Conservation (phyloP, 2,888 invertebrate genomes). For the Cephus nigrinus region DNA sequence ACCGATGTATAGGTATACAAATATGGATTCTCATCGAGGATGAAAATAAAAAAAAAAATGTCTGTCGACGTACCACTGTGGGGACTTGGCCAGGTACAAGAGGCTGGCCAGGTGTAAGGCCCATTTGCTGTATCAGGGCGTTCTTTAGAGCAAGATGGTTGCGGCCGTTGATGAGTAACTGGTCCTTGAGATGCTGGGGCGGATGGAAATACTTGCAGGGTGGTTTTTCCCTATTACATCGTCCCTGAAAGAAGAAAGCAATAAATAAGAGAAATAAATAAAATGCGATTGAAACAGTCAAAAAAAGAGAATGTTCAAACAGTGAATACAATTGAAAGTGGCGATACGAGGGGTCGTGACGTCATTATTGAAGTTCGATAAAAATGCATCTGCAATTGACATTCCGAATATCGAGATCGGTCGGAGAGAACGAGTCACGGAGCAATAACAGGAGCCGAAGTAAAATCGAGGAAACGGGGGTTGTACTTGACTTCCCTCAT, state of each 20-base stretch:
- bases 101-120: conserved; percentile 89
- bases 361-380: no score
- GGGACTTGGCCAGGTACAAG: conserved; percentile 94
- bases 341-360: no score
- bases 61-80: conserved; percentile 81
- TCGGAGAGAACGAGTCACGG: no score
- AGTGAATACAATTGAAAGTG: no score
- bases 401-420: no score
- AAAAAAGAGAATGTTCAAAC: no score
- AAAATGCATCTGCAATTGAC: no score
- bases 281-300: not conserved
- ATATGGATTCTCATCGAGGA: not conserved
- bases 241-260: conserved; percentile 80
- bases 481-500: no score
- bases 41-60: conserved; percentile 10
- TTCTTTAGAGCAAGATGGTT: conserved; percentile 99
- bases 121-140: conserved; percentile 97
- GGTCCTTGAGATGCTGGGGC: conserved; percentile 99
- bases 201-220: conserved; percentile 99
- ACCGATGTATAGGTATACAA: conserved; percentile 4
- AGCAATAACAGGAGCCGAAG: no score
- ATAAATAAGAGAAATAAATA: not conserved
- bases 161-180: conserved; percentile 98
- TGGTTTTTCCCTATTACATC: conserved; percentile 99
- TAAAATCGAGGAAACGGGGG: no score